Evolutionary conservation across 2,113 vertebrate genomes (phyloP), one percentile per base, ranked within the genome.

Genomic region (Panurus biarmicus): DNA sequence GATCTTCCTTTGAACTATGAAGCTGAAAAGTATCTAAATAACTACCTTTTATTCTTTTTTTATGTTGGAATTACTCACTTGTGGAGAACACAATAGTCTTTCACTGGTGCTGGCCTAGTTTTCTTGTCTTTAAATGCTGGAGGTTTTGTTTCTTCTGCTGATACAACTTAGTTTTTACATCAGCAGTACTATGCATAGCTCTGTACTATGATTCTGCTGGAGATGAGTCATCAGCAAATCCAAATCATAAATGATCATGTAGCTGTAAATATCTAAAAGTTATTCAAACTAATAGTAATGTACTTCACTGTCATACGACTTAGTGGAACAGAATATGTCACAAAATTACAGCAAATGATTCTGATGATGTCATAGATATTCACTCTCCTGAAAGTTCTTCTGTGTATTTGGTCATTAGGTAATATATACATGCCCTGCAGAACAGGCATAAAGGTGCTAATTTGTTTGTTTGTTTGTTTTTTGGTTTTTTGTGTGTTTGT

Each of bases 171-270:
- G 6, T 3, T 10, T 82, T 73, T 72, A 10, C 71, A 80, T 70
- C 57, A 79, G 24, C 92, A 89, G 3, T 79, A 47, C 45, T 87
- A 54, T 58, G 64, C 28, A 76, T 47, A 89, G 10, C 47, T 92
- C 45, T 62, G 21, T 62, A 51, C 33, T 47, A 51, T 62, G 67
- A 87, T 82, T 91, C 35, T 91, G 24, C 51, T 76, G 20, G 12
- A 91, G 35, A 94, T 91, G 85, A 95, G 71, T 89, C 85, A 95
- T 47, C 87, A 91, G 51, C 67, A 95, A 94, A 85, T 70, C 24
- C 38, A 79, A 71, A 89, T 48, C 10, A 0, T 70, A 87, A 86
- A 73, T 58, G 25, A 73, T 85, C 29, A 42, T 19, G 13, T 47
- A 69, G 25, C 71, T 87, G 58, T 60, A 85, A 81, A 78, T 79